Evolutionary conservation across 2,888 invertebrate species (phyloP).

Genomic region (Synanthedon vespiformis): DNA sequence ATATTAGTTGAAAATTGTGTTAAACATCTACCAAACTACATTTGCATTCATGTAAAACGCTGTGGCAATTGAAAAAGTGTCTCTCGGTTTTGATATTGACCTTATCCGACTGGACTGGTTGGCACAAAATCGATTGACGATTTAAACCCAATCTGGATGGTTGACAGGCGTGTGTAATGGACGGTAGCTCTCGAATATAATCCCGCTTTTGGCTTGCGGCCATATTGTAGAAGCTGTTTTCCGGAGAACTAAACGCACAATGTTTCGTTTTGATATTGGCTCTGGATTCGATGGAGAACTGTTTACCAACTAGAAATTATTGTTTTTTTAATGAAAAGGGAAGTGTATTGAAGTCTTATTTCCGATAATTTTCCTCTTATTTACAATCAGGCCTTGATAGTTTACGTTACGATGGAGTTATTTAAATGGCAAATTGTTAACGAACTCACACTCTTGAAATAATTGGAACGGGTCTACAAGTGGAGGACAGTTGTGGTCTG

Average conservation of each 20-base stretch:
- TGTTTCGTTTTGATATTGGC: background rate
- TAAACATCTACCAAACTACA: constrained; percentile 1
- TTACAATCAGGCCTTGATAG: no score
- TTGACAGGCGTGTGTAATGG: constrained; percentile 25
- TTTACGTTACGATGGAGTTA: background rate
- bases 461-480: constrained; percentile 12
- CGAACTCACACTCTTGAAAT: constrained; percentile 10
- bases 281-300: no score
- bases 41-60: constrained; percentile 3
- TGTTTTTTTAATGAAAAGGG: no score
- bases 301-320: no score
- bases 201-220: constrained; percentile 24
- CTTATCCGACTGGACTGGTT: constrained; percentile 9
- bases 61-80: no score
- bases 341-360: no score
- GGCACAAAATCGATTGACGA: constrained; percentile 11
- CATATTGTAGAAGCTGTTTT: constrained; percentile 17
- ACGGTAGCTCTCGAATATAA: constrained; percentile 13
- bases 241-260: constrained; percentile 14
- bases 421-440: background rate
- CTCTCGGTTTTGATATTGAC: background rate
- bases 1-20: no score
- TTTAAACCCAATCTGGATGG: constrained; percentile 23
- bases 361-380: no score
- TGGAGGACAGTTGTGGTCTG: constrained; percentile 32